These are phyloP conservation scores for Trachemys scripta DNA, from an alignment of 2,113 vertebrate genomes.

Conservation along the genomic window DNA sequence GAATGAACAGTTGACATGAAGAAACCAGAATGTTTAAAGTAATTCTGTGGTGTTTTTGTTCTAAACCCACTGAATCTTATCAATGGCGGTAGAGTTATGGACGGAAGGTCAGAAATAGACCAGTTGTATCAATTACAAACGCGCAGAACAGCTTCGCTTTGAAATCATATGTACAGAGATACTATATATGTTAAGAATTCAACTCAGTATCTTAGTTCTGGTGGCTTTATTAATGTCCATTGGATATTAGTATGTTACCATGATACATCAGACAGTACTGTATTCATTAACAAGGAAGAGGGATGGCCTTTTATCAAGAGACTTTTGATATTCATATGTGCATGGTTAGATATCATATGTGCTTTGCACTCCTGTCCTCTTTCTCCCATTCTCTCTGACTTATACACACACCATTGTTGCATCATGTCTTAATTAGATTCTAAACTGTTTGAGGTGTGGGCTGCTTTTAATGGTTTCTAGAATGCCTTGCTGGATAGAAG, in stretches of 20 bases:
- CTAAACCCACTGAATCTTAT: background rate
- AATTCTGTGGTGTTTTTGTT: too few relatives aligned
- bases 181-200: slow-evolving; percentile 18
- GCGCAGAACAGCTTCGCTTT: background rate
- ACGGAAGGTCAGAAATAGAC: background rate
- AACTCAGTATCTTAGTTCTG: background rate
- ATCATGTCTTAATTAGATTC: background rate
- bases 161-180: background rate
- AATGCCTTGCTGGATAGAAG: background rate
- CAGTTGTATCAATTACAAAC: background rate
- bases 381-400: background rate
- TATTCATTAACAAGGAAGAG: slow-evolving; percentile 15
- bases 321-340: background rate
- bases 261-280: background rate
- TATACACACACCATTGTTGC: background rate
- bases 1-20: background rate
- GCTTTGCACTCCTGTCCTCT: background rate
- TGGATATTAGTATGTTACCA: background rate
- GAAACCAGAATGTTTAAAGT: background rate
- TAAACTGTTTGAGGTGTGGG: background rate
- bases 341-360: too few relatives aligned
- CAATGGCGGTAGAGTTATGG: background rate
- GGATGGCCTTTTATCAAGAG: slow-evolving; percentile 44
- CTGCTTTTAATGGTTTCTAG: background rate
- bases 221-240: background rate